Base-by-base conservation (phyloP, 64 coral and sea anemone genomes). In the Pocillopora verrucosa region DNA sequence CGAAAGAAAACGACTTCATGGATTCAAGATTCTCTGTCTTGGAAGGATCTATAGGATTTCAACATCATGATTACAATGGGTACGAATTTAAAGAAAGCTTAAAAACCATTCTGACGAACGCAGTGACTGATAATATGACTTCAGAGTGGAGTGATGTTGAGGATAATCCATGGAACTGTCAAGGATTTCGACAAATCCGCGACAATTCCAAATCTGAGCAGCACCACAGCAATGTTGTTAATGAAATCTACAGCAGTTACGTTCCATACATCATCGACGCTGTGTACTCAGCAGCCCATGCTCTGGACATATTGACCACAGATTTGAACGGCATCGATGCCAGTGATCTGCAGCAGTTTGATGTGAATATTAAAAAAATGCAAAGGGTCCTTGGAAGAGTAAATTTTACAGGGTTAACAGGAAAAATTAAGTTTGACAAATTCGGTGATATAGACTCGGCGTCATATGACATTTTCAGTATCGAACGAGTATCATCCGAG, bases 241-340 rank as follows among this genome's bases (percentile, higher is more conserved):
- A n/a, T 56, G 30, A 92, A 11, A 80, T 89, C 19, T 72, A 34
- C 72, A 80, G 80, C 34, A 74, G 87, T 4, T 89, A 81, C 19
- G 69, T 88, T 20, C 77, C 76, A 35, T 88, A 91, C n/a, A 56
- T 95, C 2, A 87, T 92, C 24, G 87, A 92, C 51, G 90, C 94
- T 22, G 86, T 96, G 13, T 92, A 92, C 25, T 90, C 94, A 9
- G 72, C 89, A 13, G 94, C 94, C 13, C 64, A 96, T 77, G 90
- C 90, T 7, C 41, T 96, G 74, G 36, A 80, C 62, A 57, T 38
- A 56, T 88, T 65, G 56, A 62, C 56, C 88, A 73, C 22, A 84
- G 38, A 60, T 86, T n/a, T 10, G 16, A 75, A 19, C 58, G 74
- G 1, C 19, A 69, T 69, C 9, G 24, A 5, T 69, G 65, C 41